Conservation (phyloP, 1,140 invertebrate species). For the Aricia agestis region DNA sequence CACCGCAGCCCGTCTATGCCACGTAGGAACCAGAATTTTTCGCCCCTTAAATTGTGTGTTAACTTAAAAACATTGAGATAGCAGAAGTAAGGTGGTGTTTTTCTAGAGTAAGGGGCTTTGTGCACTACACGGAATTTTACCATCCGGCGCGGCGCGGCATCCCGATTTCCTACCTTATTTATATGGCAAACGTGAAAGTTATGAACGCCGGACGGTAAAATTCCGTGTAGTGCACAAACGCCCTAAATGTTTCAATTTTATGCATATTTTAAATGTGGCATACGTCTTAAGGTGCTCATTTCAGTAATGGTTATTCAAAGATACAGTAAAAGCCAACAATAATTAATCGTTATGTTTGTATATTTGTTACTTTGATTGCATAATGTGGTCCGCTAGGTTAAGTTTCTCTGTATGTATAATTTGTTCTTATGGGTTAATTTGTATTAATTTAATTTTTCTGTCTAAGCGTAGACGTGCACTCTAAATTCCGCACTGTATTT, state of each 20-base stretch:
- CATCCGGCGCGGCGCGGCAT: too few relatives aligned
- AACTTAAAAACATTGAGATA: too few relatives aligned
- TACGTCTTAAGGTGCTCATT: neutral
- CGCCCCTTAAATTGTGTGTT: neutral
- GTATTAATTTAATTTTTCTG: neutral
- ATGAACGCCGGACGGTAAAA: too few relatives aligned
- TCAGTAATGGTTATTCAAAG: neutral
- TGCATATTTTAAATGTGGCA: neutral
- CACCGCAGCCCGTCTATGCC: constrained; percentile 1
- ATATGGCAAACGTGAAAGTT: too few relatives aligned
- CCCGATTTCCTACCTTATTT: too few relatives aligned
- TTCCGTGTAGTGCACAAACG: too few relatives aligned
- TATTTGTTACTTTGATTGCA: neutral
- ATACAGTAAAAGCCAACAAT: neutral
- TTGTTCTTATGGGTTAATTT: neutral
- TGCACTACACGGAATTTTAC: too few relatives aligned
- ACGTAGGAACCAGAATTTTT: neutral
- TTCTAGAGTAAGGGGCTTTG: too few relatives aligned
- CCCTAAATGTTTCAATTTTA: neutral
- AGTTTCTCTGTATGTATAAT: neutral
- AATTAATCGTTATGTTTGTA: neutral
- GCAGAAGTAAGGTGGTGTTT: too few relatives aligned
- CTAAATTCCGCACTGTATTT: neutral
- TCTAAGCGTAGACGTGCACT: neutral
- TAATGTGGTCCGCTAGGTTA: neutral